A percentile compares a stretch with the other conserved stretches of the same genome.
These are phyloP conservation scores for Osmerus eperlanus DNA, from an alignment of 2,113 vertebrate genomes.

Conservation along the genomic window DNA sequence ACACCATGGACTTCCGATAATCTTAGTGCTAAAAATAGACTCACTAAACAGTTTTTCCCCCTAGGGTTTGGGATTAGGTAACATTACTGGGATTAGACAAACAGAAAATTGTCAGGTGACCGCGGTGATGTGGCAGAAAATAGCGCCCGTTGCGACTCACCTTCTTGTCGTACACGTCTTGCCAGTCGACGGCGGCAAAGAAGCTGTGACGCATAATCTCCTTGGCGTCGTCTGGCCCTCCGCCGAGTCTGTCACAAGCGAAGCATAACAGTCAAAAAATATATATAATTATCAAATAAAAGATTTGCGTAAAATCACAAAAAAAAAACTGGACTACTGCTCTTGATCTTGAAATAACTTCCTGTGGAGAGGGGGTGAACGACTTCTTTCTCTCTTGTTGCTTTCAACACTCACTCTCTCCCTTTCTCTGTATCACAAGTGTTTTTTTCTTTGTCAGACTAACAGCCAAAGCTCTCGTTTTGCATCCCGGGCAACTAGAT, in stretches of 20 bases:
- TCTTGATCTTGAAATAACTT: background rate
- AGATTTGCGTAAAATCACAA: background rate
- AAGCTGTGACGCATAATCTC: slow-evolving; percentile 97
- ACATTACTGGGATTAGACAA: no score
- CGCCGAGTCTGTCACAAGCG: slow-evolving; percentile 78
- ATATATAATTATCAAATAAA: slow-evolving; percentile 13
- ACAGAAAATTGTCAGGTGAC: no score
- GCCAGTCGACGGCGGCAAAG: slow-evolving; percentile 90
- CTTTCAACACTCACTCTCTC: background rate
- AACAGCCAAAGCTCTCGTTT: background rate
- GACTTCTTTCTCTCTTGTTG: background rate
- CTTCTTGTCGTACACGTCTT: slow-evolving; percentile 98
- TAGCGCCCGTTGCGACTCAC: slow-evolving; percentile 59
- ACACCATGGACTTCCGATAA: no score
- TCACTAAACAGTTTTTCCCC: no score
- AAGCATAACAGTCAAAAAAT: slow-evolving; percentile 4
- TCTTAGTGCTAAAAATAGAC: no score
- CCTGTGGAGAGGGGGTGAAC: background rate
- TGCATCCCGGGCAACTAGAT: no score
- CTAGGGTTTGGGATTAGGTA: no score
- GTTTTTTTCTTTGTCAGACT: background rate
- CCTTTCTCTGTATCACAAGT: background rate
- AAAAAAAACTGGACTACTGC: background rate
- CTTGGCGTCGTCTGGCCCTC: slow-evolving; percentile 93
- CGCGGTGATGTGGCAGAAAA: background rate